phyloP scores from a whole-genome alignment of 1,140 invertebrate species.

The Antheraea pernyi region DNA sequence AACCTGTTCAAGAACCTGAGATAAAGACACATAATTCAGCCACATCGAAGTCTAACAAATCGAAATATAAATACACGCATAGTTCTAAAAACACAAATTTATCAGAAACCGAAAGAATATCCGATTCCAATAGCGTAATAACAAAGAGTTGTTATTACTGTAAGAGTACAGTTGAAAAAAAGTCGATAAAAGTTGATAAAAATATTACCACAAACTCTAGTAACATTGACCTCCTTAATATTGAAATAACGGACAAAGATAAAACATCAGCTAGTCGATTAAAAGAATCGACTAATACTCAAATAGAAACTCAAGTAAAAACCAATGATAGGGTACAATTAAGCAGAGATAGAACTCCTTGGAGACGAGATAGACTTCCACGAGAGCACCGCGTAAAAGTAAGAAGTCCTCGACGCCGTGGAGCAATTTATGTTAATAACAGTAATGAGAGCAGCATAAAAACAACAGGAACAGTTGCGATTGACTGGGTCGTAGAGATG shows the following conservation, averaged over 20 bases:
- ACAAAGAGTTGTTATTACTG: too few relatives aligned
- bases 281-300: conserved; percentile 13
- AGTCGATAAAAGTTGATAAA: conserved; percentile 40
- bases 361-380: conserved; percentile 38
- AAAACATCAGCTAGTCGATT: conserved; percentile 14
- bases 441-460: conserved; percentile 29
- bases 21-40: conserved; percentile 9
- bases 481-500: conserved; percentile 32
- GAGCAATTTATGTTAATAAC: conserved; percentile 30
- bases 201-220: conserved; percentile 50
- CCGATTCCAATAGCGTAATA: conserved; percentile 31
- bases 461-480: conserved; percentile 31
- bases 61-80: conserved; percentile 35
- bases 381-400: conserved; percentile 59
- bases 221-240: conserved; percentile 46
- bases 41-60: conserved; percentile 21
- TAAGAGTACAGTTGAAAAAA: conserved; percentile 16
- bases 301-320: conserved; percentile 9
- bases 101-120: conserved; percentile 34
- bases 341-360: conserved; percentile 28
- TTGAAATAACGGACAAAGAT: conserved; percentile 21
- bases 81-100: conserved; percentile 34
- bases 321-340: conserved; percentile 19
- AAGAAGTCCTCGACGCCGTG: conserved; percentile 49
- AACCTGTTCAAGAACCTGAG: conserved; percentile 16